Base-by-base conservation (phyloP, 2,888 invertebrate genomes). In the Callinectes sapidus region DNA sequence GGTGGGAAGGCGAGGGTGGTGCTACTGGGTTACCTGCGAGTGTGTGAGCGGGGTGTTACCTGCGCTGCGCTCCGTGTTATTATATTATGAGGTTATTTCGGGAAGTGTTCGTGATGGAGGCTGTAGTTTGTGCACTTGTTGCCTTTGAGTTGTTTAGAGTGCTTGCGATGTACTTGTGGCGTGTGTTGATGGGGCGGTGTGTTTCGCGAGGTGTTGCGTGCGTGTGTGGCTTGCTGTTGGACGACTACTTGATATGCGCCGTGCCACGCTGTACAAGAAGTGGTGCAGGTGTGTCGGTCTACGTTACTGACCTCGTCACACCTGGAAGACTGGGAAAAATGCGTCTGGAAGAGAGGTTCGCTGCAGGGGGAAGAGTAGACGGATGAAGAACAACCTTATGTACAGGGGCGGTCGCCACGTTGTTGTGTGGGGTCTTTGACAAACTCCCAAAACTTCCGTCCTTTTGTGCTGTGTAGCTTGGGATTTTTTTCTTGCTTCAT, bases 301-400 rank as follows among this genome's bases (percentile, higher is more conserved):
- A 81, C 81, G 81, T 35, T 81, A 81, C 81, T 81, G 81, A 81
- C 81, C 81, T 81, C 81, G 81, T 81, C 81, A 81, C 81, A 81
- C 81, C 81, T 81, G 81, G 35, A 81, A 35, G 81, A 81, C 81
- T 81, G 81, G 81, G 81, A 81, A 81, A 81, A 81, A 81, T 81
- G 81, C 81, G 81, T 81, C 81, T 32, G 81, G 16, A 35, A 81
- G n/a, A 81, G 35, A 71, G 71, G 81, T 35, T 81, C 35, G 18
- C 81, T 81, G 35, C 81, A 35, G 81, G 81, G 14, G 35, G 81
- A 81, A 18, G 81, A 81, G 81, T 5, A 35, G 35, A 81, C 35
- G 35, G 28, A 81, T 35, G 10, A 35, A 81, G 81, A 35, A 81
- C 48, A 48, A 48, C 48, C 48, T 48, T 48, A 48, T 8, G 35